Evolutionary conservation across 2,888 invertebrate species (phyloP).

Genomic region (Monoplex corrugatus): DNA sequence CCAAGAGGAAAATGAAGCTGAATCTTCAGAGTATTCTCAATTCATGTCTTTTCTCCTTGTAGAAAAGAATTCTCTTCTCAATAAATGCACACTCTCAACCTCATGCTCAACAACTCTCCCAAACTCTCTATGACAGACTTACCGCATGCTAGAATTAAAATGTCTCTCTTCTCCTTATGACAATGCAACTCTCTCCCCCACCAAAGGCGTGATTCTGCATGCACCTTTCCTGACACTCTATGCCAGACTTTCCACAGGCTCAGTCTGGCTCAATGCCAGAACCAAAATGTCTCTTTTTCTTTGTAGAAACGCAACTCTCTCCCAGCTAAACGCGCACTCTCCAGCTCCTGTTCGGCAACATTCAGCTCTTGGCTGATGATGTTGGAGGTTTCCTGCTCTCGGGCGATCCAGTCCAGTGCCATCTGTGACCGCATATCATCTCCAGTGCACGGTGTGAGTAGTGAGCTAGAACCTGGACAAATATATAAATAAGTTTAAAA

Average conservation of each 20-base stretch:
- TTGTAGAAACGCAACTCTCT: slow-evolving; percentile 95
- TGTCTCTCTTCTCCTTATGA: not conserved
- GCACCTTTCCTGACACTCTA: slow-evolving; percentile 50
- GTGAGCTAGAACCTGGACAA: slow-evolving; percentile 54
- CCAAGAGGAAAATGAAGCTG: too few species aligned
- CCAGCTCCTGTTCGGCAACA: slow-evolving; percentile 92
- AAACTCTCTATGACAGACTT: too few species aligned
- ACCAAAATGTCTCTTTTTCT: slow-evolving; percentile 96
- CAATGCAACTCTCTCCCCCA: not conserved
- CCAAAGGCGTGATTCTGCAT: not conserved
- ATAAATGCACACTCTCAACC: too few species aligned
- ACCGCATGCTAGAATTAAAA: too few species aligned
- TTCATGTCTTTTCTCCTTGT: too few species aligned
- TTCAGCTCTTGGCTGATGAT: slow-evolving; percentile 91
- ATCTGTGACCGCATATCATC: slow-evolving; percentile 96
- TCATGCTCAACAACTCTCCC: too few species aligned
- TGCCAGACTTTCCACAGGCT: slow-evolving; percentile 75
- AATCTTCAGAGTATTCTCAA: too few species aligned
- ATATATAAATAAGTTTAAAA: not conserved
- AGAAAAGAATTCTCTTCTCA: too few species aligned
- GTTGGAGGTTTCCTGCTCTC: slow-evolving; percentile 86
- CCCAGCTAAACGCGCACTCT: slow-evolving; percentile 92
- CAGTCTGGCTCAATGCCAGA: slow-evolving; percentile 92
- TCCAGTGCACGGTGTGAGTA: slow-evolving; percentile 86
- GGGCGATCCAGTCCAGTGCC: slow-evolving; percentile 96